Conservation (phyloP, 1,140 invertebrate species). For the Atta cephalotes region DNA sequence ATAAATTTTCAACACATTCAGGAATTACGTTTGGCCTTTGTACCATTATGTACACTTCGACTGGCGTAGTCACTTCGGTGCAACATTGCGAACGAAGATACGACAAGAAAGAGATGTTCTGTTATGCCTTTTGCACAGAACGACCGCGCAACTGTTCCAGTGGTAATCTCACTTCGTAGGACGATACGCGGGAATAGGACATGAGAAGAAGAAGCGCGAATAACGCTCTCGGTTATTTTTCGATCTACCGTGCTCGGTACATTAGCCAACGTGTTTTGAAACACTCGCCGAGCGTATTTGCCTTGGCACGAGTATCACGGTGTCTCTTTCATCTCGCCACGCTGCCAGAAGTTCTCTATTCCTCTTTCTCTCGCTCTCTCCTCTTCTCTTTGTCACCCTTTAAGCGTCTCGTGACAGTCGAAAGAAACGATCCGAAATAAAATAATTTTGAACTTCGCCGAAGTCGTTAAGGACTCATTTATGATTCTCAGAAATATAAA, state of each 20-base stretch:
- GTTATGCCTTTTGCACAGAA: slow-evolving; percentile 20
- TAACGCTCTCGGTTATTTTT: slow-evolving; percentile 81
- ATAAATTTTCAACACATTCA: neutral
- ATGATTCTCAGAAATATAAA: slow-evolving; percentile 60
- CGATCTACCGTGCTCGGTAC: slow-evolving; percentile 81
- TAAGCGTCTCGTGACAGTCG: slow-evolving; percentile 16
- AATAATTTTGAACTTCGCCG: slow-evolving; percentile 51
- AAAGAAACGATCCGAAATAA: slow-evolving; percentile 53
- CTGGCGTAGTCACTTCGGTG: neutral
- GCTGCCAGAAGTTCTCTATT: slow-evolving; percentile 62
- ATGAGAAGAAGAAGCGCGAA: slow-evolving; percentile 55
- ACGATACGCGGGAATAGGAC: slow-evolving; percentile 40
- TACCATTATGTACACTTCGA: neutral
- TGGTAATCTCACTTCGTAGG: slow-evolving; percentile 46
- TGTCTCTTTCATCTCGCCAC: slow-evolving; percentile 82
- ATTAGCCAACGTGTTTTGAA: slow-evolving; percentile 86
- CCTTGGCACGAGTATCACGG: slow-evolving; percentile 81
- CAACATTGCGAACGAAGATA: slow-evolving; percentile 12
- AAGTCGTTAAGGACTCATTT: slow-evolving; percentile 75
- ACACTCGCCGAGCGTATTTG: slow-evolving; percentile 84
- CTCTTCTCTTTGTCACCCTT: slow-evolving; percentile 12
- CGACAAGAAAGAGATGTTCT: slow-evolving; percentile 2
- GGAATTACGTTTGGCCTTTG: neutral
- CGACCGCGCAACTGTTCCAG: slow-evolving; percentile 14
- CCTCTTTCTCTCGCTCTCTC: slow-evolving; percentile 49